phyloP scores from a whole-genome alignment of 1,140 invertebrate genomes.

The Hypothenemus hampei region DNA sequence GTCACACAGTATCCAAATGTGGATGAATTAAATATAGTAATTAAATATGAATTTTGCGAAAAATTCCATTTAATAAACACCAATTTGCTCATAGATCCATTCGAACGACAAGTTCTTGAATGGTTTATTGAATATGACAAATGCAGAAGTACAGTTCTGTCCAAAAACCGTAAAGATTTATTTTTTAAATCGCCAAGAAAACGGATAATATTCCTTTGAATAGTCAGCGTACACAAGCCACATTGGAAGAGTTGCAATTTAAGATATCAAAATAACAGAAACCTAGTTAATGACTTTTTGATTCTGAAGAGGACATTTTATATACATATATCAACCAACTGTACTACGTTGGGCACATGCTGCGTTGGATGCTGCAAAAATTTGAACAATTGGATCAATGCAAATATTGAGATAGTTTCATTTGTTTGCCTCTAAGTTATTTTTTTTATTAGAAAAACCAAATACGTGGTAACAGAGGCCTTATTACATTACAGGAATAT shows the following conservation, averaged over 20 bases:
- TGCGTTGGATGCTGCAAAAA: background rate
- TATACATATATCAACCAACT: background rate
- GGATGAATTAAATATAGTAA: conserved; percentile 1
- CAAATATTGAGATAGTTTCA: background rate
- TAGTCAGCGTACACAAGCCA: conserved; percentile 5
- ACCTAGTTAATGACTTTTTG: background rate
- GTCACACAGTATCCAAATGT: conserved; percentile 5
- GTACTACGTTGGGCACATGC: background rate
- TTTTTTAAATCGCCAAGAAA: background rate
- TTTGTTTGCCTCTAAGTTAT: background rate
- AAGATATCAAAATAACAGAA: background rate
- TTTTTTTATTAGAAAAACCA: background rate
- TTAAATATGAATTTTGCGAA: conserved; percentile 2
- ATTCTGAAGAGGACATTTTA: background rate
- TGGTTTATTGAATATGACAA: conserved; percentile 9
- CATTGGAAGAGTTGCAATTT: conserved; percentile 1
- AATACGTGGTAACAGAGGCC: background rate
- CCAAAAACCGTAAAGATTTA: background rate
- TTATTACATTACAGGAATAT: no score
- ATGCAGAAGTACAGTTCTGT: conserved; percentile 9
- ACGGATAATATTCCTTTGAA: background rate
- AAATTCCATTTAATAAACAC: conserved; percentile 14
- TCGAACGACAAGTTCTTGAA: conserved; percentile 12
- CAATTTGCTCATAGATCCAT: conserved; percentile 4
- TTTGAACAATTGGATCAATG: background rate